phyloP scores from a whole-genome alignment of 2,888 invertebrate genomes.

The Hirtodrosophila duncani region DNA sequence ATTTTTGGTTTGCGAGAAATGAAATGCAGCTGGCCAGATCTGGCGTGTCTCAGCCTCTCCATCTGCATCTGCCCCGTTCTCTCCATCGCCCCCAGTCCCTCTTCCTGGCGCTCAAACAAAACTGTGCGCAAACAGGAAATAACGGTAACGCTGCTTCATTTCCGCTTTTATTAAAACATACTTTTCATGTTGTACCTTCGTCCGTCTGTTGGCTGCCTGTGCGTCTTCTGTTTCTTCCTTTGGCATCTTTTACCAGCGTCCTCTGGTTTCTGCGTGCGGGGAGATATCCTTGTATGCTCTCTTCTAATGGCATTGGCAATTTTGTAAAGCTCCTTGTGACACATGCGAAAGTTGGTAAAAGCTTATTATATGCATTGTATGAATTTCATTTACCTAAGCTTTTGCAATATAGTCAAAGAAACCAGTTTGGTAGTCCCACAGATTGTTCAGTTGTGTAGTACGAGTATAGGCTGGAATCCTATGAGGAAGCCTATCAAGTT shows the following conservation, averaged over 20 bases:
- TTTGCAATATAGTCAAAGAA: too few species aligned
- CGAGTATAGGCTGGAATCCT: too few species aligned
- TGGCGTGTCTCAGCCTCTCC: constrained; percentile 9
- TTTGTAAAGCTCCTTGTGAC: too few species aligned
- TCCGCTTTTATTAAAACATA: constrained; percentile 73
- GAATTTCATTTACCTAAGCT: too few species aligned
- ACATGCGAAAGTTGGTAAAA: too few species aligned
- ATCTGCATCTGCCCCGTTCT: not conserved
- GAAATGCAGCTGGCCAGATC: constrained; percentile 46
- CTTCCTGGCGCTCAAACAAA: constrained; percentile 45
- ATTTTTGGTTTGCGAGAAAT: constrained; percentile 39
- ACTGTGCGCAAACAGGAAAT: constrained; percentile 68
- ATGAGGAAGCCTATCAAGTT: too few species aligned
- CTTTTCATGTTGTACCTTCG: constrained; percentile 66
- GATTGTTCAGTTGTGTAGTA: too few species aligned
- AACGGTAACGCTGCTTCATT: constrained; percentile 72
- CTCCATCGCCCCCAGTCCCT: not conserved
- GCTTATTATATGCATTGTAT: too few species aligned
- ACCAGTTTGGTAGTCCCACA: too few species aligned
- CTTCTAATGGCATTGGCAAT: too few species aligned
- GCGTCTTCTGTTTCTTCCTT: not conserved
- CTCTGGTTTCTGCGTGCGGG: constrained; percentile 15
- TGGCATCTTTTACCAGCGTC: constrained; percentile 3
- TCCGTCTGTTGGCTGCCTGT: constrained; percentile 34
- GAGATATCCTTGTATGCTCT: too few species aligned